phyloP scores from a whole-genome alignment of 2,113 vertebrate species.

The Amblyopsis rosae region DNA sequence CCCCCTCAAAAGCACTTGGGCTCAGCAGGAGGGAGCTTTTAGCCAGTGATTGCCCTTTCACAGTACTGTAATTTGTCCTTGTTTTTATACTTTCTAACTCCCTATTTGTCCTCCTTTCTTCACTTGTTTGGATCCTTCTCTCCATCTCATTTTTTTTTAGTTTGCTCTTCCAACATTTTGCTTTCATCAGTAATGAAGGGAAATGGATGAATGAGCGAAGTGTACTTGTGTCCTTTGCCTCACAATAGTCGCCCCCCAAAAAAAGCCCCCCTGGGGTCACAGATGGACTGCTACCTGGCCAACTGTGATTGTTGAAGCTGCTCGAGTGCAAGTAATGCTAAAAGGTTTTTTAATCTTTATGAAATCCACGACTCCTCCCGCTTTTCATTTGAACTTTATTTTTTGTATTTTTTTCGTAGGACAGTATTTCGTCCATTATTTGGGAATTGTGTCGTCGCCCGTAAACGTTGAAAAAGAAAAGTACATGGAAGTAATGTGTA shows the following conservation, averaged over 20 bases:
- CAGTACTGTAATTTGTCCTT: constrained; percentile 63
- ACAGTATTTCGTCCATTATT: constrained; percentile 52
- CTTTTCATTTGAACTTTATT: constrained; percentile 11
- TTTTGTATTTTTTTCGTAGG: constrained; percentile 25
- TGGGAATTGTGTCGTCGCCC: constrained; percentile 16
- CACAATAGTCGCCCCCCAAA: constrained; percentile 8
- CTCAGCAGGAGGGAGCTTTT: constrained; percentile 72
- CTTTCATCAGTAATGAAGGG: constrained; percentile 42
- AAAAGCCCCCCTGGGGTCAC: constrained; percentile 16
- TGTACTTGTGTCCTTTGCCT: constrained; percentile 27
- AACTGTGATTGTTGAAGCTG: constrained; percentile 51
- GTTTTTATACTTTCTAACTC: constrained; percentile 42
- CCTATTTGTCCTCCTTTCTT: constrained; percentile 36
- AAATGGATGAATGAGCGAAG: constrained; percentile 38
- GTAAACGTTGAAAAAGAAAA: not conserved
- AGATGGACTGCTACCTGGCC: constrained; percentile 44
- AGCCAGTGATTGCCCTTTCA: constrained; percentile 68
- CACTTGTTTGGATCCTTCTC: constrained; percentile 17
- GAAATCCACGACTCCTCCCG: constrained; percentile 27
- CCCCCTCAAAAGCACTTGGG: constrained; percentile 66
- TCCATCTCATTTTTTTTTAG: not conserved
- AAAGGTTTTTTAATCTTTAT: constrained; percentile 65
- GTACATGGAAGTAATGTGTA: constrained; percentile 13
- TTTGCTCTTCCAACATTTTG: constrained; percentile 33
- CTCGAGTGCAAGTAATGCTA: constrained; percentile 61